Conservation (phyloP, 1,140 invertebrate species). For the Eubasilissa regina region DNA sequence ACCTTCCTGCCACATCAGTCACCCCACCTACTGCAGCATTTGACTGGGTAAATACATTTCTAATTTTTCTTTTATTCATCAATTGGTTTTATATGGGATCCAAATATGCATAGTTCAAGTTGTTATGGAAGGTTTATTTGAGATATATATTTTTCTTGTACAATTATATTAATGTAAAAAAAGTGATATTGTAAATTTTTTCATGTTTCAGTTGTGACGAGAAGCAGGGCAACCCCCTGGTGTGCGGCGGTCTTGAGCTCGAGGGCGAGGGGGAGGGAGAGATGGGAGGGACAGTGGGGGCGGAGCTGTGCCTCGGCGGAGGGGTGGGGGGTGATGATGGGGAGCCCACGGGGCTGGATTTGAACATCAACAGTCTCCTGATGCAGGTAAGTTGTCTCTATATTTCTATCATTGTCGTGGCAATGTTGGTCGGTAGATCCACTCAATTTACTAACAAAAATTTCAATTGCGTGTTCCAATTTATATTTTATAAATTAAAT, state of each 20-base stretch:
- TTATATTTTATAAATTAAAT: too few relatives aligned
- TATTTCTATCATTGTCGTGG: neutral
- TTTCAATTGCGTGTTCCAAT: too few relatives aligned
- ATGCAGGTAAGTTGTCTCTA: slow-evolving; percentile 44
- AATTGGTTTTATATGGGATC: too few relatives aligned
- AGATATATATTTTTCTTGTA: too few relatives aligned
- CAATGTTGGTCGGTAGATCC: too few relatives aligned
- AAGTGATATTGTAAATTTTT: too few relatives aligned
- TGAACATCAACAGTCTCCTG: slow-evolving; percentile 61
- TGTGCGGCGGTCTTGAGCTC: slow-evolving; percentile 57
- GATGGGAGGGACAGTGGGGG: slow-evolving; percentile 41
- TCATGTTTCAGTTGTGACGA: slow-evolving; percentile 53
- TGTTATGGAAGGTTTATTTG: too few relatives aligned
- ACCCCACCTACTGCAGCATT: slow-evolving; percentile 26
- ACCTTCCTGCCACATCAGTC: slow-evolving; percentile 24
- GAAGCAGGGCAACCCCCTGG: slow-evolving; percentile 58
- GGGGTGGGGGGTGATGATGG: slow-evolving; percentile 62
- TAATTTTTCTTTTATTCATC: too few relatives aligned
- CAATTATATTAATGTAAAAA: too few relatives aligned
- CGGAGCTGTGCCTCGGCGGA: slow-evolving; percentile 40
- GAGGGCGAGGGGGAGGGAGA: slow-evolving; percentile 58
- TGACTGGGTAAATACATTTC: slow-evolving; percentile 18
- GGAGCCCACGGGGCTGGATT: slow-evolving; percentile 63
- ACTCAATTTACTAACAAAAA: neutral
- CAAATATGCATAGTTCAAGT: too few relatives aligned